Evolutionary conservation across 2,113 vertebrate species (phyloP), one percentile per base, ranked within the genome.

Genomic region (Semnopithecus entellus): DNA sequence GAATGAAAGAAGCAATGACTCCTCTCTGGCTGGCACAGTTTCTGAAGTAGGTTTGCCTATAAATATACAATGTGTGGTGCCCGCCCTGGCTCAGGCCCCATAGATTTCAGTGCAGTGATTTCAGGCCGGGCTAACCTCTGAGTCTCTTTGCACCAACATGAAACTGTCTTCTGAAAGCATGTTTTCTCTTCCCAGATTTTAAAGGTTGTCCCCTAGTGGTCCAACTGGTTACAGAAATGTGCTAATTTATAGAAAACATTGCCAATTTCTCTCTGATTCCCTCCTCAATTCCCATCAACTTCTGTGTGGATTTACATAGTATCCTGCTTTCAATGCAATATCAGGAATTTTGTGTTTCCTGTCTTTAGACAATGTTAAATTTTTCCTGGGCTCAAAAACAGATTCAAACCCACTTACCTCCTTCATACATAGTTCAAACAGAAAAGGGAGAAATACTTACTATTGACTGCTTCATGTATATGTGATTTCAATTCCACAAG

Each of bases 121-220:
- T 86, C 12, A 64, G 11, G 4, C 6, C 25, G 16, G 27, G 9
- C 22, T 61, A 13, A 6, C 20, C 52, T 35, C 80, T 25, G 23
- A 22, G 14, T 0, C 0, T 48, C 27, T 61, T 45, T 4, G 61
- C 10, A 13, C 2, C 4, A 0, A 10, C 17, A 30, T 45, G 22
- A 9, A 20, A 8, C 55, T 25, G 9, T 35, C 38, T 30, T 30
- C 40, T 14, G 22, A 38, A 45, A 30, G n/a, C 50, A 35, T 32
- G 8, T 11, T 64, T 72, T 66, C 35, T 48, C 85, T 17, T 35
- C 43, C 66, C 35, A 0, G 10, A 2, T 2, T 48, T 27, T 12
- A 30, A 84, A 13, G 2, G 0, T 22, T 30, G 13, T 13, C 16
- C 59, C 1, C 57, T 38, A 68, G 38, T 70, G 4, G 6, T 35